A percentile compares a stretch with the other conserved stretches of the same genome.
Conservation (phyloP, 2,888 invertebrate genomes). For the Chrysolina haemoptera region DNA sequence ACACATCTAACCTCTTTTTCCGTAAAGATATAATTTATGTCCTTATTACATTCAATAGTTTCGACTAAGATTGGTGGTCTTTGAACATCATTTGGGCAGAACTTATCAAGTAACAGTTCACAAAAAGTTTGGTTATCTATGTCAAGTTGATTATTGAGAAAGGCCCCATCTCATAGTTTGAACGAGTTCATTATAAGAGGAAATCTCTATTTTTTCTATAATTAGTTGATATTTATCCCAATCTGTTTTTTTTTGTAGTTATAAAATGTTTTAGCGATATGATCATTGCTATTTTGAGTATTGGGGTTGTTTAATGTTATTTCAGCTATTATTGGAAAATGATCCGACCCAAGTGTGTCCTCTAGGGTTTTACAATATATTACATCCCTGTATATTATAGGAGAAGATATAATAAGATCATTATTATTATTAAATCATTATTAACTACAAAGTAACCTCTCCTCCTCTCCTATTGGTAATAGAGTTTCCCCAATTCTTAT, state of each 20-base stretch:
- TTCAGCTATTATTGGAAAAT: slow-evolving; percentile 9
- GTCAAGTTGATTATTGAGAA: neutral
- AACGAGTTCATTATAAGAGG: neutral
- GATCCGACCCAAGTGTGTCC: slow-evolving; percentile 9
- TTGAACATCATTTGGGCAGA: neutral
- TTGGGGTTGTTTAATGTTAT: neutral
- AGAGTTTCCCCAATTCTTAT: slow-evolving; percentile 8
- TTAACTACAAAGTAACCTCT: neutral
- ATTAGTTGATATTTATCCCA: neutral
- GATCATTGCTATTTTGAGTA: too few species aligned
- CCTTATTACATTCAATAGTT: neutral
- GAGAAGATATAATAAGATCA: neutral
- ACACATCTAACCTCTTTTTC: neutral
- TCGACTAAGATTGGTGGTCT: neutral
- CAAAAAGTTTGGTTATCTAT: neutral
- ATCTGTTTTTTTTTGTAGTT: neutral
- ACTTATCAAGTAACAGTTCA: neutral
- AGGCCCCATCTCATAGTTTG: neutral
- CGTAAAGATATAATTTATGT: neutral
- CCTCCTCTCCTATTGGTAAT: slow-evolving; percentile 7
- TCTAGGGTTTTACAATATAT: neutral
- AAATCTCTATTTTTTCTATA: neutral
- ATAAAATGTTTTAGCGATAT: too few species aligned
- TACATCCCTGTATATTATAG: neutral
- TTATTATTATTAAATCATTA: neutral